These are phyloP conservation scores for Fragum fragum DNA, from an alignment of 2,888 invertebrate genomes.

Conservation along the genomic window DNA sequence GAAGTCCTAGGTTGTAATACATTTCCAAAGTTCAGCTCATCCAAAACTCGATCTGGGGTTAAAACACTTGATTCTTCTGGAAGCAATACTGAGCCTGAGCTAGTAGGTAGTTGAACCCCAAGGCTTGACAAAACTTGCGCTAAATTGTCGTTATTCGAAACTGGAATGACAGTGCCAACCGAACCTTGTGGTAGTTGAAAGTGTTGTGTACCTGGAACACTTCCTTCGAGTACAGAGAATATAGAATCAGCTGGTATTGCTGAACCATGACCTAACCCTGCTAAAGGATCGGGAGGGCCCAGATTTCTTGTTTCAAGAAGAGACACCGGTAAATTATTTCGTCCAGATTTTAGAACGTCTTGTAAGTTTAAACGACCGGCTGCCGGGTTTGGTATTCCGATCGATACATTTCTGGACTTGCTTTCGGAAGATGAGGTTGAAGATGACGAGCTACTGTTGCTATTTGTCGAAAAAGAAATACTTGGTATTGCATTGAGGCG, in stretches of 20 bases:
- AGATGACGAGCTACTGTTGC: slow-evolving; percentile 54
- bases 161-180: slow-evolving; percentile 50
- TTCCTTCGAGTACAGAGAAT: slow-evolving; percentile 28
- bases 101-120: slow-evolving; percentile 32
- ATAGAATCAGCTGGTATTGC: slow-evolving; percentile 19
- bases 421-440: slow-evolving; percentile 49
- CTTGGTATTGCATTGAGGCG: slow-evolving; percentile 28
- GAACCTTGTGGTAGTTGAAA: slow-evolving; percentile 39
- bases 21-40: slow-evolving; percentile 30
- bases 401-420: slow-evolving; percentile 11
- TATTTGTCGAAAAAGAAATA: slow-evolving; percentile 45
- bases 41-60: slow-evolving; percentile 10
- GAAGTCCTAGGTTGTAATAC: slow-evolving; percentile 6
- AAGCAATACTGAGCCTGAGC: slow-evolving; percentile 31
- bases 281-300: not conserved
- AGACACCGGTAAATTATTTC: not conserved
- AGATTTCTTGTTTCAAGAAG: not conserved
- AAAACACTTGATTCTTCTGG: slow-evolving; percentile 33
- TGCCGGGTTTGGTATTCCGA: not conserved
- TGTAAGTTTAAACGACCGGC: not conserved
- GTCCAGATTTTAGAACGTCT: slow-evolving; percentile 18
- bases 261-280: not conserved
- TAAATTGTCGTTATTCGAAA: slow-evolving; percentile 43
- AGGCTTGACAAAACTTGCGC: slow-evolving; percentile 47
- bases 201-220: slow-evolving; percentile 1